phyloP scores from a whole-genome alignment of 2,888 invertebrate genomes.

The Cepaea hortensis region DNA sequence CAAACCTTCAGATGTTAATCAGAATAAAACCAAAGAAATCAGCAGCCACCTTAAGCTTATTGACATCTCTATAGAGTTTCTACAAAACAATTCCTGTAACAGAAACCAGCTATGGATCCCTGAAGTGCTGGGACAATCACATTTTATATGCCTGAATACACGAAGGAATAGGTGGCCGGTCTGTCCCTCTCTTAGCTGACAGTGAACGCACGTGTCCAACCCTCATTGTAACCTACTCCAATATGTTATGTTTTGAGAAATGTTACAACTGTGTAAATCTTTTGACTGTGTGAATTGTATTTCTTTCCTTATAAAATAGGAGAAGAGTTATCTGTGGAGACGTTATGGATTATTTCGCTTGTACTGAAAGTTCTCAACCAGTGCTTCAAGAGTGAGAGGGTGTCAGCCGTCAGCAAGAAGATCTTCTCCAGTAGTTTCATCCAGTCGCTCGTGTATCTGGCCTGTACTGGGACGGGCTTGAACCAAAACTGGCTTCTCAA shows the following conservation, averaged over 20 bases:
- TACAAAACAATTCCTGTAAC: too few relatives aligned
- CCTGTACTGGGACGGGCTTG: conserved; percentile 73
- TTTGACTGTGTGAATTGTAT: not conserved
- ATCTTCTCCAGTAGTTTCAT: conserved; percentile 69
- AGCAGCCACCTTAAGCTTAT: too few relatives aligned
- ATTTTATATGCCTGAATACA: too few relatives aligned
- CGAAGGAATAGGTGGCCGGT: too few relatives aligned
- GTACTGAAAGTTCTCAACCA: conserved; percentile 71
- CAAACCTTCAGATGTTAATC: too few relatives aligned
- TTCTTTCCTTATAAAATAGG: conserved; percentile 45
- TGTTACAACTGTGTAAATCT: not conserved
- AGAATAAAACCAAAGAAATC: too few relatives aligned
- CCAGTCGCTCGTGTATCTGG: conserved; percentile 71
- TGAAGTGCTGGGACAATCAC: too few relatives aligned
- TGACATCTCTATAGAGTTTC: too few relatives aligned
- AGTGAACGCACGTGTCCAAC: too few relatives aligned
- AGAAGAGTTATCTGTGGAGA: conserved; percentile 65
- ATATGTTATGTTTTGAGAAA: not conserved
- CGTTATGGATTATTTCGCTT: conserved; percentile 72
- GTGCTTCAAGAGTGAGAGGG: conserved; percentile 57
- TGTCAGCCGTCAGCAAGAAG: conserved; percentile 51
- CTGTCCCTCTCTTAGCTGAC: too few relatives aligned
- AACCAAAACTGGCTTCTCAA: conserved; percentile 74
- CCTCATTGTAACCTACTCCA: not conserved
- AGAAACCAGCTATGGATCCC: too few relatives aligned